Percentiles rank a stretch among this genome's conserved stretches.
Conservation (phyloP, 30 jellyfish, hydroid and myxozoan species). For the Pelagia noctiluca region DNA sequence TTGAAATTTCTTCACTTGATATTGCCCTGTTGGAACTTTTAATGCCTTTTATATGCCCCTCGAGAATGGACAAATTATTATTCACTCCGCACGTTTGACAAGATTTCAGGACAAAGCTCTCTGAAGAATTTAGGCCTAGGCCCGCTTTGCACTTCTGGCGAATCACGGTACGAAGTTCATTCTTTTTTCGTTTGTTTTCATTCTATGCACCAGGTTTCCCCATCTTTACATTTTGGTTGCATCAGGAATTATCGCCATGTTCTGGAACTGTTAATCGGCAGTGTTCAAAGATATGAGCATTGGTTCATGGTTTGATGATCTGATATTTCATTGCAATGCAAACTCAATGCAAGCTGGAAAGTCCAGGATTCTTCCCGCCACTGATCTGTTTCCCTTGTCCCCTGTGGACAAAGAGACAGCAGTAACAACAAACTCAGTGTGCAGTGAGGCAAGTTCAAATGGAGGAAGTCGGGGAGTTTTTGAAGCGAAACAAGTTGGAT, state of each 20-base stretch:
- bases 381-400: constrained; percentile 17
- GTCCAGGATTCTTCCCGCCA: no score
- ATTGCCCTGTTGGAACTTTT: background rate
- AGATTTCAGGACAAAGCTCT: constrained; percentile 1
- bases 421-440: background rate
- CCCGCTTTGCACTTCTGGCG: constrained; percentile 14
- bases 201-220: constrained; percentile 13
- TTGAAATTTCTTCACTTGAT: constrained; percentile 1
- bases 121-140: constrained; percentile 11
- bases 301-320: no score
- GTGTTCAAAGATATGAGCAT: no score
- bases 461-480: constrained; percentile 15
- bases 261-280: no score
- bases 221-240: constrained; percentile 4
- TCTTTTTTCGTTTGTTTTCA: background rate
- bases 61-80: constrained; percentile 12
- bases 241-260: no score
- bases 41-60: background rate
- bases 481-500: constrained; percentile 22
- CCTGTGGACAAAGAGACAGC: constrained; percentile 6
- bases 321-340: no score
- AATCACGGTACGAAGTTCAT: constrained; percentile 8
- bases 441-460: constrained; percentile 6
- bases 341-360: no score
- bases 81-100: constrained; percentile 22